A percentile compares a stretch with the other conserved stretches of the same genome.
phyloP scores from a whole-genome alignment of 2,888 invertebrate genomes.

The Empis stercorea region DNA sequence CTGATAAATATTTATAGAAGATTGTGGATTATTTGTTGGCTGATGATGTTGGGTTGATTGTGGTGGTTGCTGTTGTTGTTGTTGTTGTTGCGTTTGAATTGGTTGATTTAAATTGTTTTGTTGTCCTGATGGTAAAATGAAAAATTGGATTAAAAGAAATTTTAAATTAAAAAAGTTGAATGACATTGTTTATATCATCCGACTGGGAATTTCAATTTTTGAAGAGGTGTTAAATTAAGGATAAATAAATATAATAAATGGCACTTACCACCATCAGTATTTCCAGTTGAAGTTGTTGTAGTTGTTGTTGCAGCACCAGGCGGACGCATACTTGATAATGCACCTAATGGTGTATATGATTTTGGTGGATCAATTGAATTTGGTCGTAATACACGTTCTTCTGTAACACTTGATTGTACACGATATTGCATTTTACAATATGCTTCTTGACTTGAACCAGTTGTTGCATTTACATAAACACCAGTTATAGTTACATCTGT shows the following conservation, averaged over 20 bases:
- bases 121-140: neutral
- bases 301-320: conserved; percentile 45
- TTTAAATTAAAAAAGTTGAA: too few relatives aligned
- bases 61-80: conserved; percentile 14
- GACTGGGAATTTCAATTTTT: too few relatives aligned
- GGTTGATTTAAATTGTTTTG: conserved; percentile 8
- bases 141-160: neutral
- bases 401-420: conserved; percentile 77
- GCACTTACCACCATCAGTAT: conserved; percentile 34
- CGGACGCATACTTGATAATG: conserved; percentile 79
- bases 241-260: neutral
- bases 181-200: too few relatives aligned
- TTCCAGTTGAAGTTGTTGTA: conserved; percentile 9
- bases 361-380: conserved; percentile 38
- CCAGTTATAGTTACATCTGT: conserved; percentile 81
- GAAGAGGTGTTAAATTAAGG: too few relatives aligned
- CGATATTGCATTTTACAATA: conserved; percentile 84
- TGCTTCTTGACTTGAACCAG: conserved; percentile 62
- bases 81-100: conserved; percentile 17
- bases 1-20: conserved; percentile 9
- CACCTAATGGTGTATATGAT: conserved; percentile 72
- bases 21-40: conserved; percentile 15
- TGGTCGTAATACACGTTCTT: conserved; percentile 61
- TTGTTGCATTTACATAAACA: conserved; percentile 64
- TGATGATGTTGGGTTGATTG: conserved; percentile 12